phyloP scores from a whole-genome alignment of 2,888 invertebrate species.

The Heliconius sara region DNA sequence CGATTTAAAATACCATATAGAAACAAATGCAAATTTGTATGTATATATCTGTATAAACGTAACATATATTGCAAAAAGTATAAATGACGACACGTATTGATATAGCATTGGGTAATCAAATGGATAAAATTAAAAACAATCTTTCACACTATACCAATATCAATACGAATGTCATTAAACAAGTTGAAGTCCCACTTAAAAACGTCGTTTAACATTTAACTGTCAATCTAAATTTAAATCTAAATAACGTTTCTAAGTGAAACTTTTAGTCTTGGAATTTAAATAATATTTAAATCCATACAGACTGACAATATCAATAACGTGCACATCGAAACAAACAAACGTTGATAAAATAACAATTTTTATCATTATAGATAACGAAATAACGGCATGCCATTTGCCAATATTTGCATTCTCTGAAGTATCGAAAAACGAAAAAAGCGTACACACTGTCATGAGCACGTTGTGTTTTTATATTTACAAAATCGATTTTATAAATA shows the following conservation, averaged over 20 bases:
- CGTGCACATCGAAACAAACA: constrained; percentile 21
- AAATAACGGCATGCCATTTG: constrained; percentile 26
- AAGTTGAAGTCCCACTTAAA: not conserved
- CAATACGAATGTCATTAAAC: constrained; percentile 6
- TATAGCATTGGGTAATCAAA: not conserved
- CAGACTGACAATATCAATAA: not conserved
- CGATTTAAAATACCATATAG: no score
- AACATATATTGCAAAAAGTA: not conserved
- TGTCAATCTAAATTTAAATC: not conserved
- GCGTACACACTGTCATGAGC: constrained; percentile 7
- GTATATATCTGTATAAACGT: constrained; percentile 5
- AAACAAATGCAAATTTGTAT: no score
- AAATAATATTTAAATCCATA: not conserved
- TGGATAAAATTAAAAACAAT: not conserved
- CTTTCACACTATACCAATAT: not conserved
- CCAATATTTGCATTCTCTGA: constrained; percentile 12
- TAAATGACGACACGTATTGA: not conserved
- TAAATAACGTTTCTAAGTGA: not conserved
- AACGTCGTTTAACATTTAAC: not conserved
- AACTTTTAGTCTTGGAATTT: not conserved
- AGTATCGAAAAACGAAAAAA: constrained; percentile 12
- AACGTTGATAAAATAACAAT: not conserved
- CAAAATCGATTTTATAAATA: not conserved
- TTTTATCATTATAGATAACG: not conserved
- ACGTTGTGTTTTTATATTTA: constrained; percentile 8